These are phyloP conservation scores for Picus viridis DNA, from an alignment of 2,797 vertebrate genomes.

Conservation along the genomic window DNA sequence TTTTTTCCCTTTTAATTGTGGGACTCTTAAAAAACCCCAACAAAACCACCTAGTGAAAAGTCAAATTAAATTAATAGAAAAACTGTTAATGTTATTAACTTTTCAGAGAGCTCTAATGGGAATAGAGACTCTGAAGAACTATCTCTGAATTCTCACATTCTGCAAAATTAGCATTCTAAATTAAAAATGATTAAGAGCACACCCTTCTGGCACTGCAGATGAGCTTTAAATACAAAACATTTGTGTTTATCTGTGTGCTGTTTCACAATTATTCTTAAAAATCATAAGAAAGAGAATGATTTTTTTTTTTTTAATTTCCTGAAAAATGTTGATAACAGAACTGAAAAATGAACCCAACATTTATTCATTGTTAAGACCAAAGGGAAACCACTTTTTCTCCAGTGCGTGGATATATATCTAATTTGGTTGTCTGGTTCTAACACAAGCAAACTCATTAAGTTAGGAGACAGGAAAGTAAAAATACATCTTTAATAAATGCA, in stretches of 20 bases:
- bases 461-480: conserved; percentile 6
- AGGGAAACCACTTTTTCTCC: neutral
- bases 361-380: neutral
- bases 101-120: neutral
- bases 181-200: conserved; percentile 17
- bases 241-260: neutral
- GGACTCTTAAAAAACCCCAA: neutral
- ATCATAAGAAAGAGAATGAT: neutral
- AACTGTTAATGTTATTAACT: neutral
- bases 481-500: conserved; percentile 15
- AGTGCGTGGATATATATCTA: neutral
- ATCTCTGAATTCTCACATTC: conserved; percentile 1
- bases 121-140: neutral
- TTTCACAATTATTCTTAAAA: neutral
- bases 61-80: neutral
- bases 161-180: conserved; percentile 25
- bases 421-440: neutral
- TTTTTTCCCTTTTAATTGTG: neutral
- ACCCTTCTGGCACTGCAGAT: conserved; percentile 30
- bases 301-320: neutral
- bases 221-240: conserved; percentile 11
- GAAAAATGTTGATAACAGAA: neutral
- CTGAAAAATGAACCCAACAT: neutral
- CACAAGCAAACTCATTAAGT: neutral
- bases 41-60: neutral